A percentile compares a stretch with the other conserved stretches of the same genome.
Conservation (phyloP, 2,113 vertebrate genomes). For the Gallinago paraguaiae region DNA sequence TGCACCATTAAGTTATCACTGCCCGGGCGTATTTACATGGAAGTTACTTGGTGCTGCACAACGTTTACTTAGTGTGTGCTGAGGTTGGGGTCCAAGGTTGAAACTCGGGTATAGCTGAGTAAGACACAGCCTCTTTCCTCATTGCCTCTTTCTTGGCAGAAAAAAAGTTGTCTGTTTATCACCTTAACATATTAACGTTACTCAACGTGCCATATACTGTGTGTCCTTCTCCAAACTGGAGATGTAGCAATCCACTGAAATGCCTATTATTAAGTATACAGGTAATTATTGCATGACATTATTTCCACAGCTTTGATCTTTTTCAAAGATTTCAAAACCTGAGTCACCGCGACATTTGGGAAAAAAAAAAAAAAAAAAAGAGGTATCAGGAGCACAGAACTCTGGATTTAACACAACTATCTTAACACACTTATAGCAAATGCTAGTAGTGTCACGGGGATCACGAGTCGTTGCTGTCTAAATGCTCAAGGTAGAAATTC, state of each 20-base stretch:
- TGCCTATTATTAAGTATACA: neutral
- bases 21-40: neutral
- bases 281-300: neutral
- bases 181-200: neutral
- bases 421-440: neutral
- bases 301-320: neutral
- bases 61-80: neutral
- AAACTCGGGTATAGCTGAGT: neutral
- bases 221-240: neutral
- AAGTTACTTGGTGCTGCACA: neutral
- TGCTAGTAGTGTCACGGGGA: neutral
- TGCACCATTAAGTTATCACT: neutral
- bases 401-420: neutral
- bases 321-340: neutral
- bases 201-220: neutral
- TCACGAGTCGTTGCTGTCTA: neutral
- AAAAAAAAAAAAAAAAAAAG: neutral
- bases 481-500: neutral
- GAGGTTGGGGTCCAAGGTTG: neutral
- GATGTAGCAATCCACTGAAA: neutral
- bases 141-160: neutral
- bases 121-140: neutral
- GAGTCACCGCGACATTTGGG: neutral
- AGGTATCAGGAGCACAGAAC: neutral
- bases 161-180: neutral